Conservation (phyloP, 1,140 invertebrate species). For the Plutomurus gul region DNA sequence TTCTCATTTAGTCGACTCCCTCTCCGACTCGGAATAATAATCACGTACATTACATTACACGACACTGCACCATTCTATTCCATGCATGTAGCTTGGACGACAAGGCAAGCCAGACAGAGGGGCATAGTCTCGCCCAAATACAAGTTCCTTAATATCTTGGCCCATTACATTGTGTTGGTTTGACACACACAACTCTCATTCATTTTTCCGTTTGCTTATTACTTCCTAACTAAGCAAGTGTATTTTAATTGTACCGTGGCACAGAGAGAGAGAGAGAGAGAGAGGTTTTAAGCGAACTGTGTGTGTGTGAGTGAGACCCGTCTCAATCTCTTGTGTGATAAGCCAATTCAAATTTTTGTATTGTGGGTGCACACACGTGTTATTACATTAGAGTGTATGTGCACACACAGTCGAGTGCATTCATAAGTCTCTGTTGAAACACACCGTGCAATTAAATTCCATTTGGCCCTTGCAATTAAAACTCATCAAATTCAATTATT, state of each 20-base stretch:
- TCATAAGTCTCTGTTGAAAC: neutral
- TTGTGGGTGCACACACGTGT: too few relatives aligned
- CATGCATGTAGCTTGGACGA: neutral
- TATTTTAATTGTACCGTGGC: neutral
- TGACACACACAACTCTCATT: neutral
- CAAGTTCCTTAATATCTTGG: neutral
- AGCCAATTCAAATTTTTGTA: too few relatives aligned
- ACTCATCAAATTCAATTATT: neutral
- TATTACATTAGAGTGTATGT: too few relatives aligned
- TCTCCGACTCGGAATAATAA: slow-evolving; percentile 1
- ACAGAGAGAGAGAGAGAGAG: too few relatives aligned
- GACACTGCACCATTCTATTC: neutral
- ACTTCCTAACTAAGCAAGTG: neutral
- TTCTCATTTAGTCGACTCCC: slow-evolving; percentile 4
- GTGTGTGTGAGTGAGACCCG: too few relatives aligned
- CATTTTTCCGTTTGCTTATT: neutral
- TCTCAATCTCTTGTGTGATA: too few relatives aligned
- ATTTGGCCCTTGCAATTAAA: neutral
- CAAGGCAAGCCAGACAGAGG: too few relatives aligned
- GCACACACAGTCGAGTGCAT: too few relatives aligned
- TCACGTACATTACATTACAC: slow-evolving; percentile 10
- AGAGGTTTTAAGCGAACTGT: too few relatives aligned
- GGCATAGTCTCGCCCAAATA: too few relatives aligned
- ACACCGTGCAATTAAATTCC: neutral
- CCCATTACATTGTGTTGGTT: neutral